Base-by-base conservation (phyloP, 2,113 vertebrate genomes). In the Crotalus viridis region DNA sequence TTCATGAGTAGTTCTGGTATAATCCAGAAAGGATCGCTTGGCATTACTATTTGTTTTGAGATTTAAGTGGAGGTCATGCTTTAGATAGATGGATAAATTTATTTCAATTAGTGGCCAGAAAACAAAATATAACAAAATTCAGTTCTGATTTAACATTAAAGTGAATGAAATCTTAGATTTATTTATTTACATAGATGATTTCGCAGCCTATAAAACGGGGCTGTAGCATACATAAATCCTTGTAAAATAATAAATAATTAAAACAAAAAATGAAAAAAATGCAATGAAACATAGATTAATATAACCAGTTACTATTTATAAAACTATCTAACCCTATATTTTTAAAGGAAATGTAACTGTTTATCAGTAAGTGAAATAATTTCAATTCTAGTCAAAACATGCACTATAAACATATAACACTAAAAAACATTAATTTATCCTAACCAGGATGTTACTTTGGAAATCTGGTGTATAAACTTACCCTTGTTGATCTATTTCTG, bases 401-500 rank as follows among this genome's bases (percentile, higher is more conserved):
- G 46, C 6, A 56, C 24, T 57, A 46, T 26, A 54, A 54, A 28
- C 26, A 55, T 33, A 19, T 39, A 81, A 81, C 33, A 39, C n/a
- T 19, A 39, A 39, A 33, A 64, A 81, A 39, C n/a, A 81, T 81
- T 81, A 39, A 19, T 21, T 81, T 81, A 81, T 81, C 33, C 74
- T 81, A 81, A 81, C 13, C 69, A 81, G 15, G n/a, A 39, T 8
- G 2, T 81, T 81, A 81, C 33, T 43, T 81, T 64, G 39, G 26
- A 59, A 0, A 22, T 81, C 8, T 1, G n/a, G 0, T 1, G 17
- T 10, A 12, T 89, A 55, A 74, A 94, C 97, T 93, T 96, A 99
- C 99, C 99, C 98, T 93, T 98, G 98, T 1, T 98, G 97, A 85
- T 99, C 98, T 43, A 97, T 98, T 96, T 99, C 99, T 0, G 99